Conservation (phyloP, 2,113 vertebrate genomes). For the Lagopus muta region DNA sequence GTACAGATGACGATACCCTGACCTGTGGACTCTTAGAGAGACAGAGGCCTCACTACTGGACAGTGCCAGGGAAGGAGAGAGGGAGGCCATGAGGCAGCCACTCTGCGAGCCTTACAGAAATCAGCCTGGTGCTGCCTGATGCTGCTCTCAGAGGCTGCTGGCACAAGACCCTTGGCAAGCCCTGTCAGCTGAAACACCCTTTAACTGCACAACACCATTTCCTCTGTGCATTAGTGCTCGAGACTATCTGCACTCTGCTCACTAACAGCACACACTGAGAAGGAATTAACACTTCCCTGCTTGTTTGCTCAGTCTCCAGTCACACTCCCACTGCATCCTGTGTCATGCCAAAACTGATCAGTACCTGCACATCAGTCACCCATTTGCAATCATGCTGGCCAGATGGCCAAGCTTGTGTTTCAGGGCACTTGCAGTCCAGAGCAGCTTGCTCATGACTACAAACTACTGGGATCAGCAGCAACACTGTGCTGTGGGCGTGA, state of each 20-base stretch:
- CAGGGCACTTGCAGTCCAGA: neutral
- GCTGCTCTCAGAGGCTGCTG: neutral
- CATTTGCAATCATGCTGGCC: neutral
- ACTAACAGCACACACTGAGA: rapidly evolving
- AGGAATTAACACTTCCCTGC: neutral
- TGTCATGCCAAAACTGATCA: neutral
- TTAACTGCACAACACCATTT: neutral
- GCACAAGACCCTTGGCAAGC: neutral
- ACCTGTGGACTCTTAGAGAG: neutral
- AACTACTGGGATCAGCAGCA: conserved; percentile 14
- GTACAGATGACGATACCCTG: neutral
- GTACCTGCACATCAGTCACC: neutral
- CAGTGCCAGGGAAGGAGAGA: neutral
- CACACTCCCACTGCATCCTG: neutral
- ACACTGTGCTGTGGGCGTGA: neutral
- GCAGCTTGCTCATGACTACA: neutral
- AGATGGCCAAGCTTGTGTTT: conserved; percentile 1
- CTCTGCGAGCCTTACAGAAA: neutral
- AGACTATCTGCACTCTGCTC: neutral
- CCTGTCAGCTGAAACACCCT: neutral
- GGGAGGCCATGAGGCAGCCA: neutral
- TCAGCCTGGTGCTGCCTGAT: neutral
- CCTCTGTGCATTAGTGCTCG: rapidly evolving
- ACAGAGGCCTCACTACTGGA: neutral
- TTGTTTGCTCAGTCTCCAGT: neutral